These are phyloP conservation scores for Elephas maximus DNA, from an alignment of 2,113 vertebrate genomes.

Conservation along the genomic window DNA sequence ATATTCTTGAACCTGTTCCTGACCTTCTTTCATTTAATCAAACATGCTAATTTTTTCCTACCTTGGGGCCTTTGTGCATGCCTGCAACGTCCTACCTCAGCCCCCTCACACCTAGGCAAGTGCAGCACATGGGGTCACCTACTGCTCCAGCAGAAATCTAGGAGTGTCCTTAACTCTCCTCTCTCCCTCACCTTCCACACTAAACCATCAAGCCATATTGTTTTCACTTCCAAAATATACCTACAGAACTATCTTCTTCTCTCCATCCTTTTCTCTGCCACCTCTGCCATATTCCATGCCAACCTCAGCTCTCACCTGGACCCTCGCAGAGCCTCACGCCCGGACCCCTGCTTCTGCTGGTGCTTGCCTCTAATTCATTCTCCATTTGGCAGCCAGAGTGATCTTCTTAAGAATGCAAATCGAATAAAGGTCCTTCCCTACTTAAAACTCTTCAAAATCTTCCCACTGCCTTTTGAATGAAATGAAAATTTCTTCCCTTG, in stretches of 20 bases:
- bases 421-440: background rate
- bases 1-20: background rate
- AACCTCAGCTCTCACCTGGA: accelerated
- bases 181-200: background rate
- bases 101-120: background rate
- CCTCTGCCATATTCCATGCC: background rate
- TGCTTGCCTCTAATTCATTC: background rate
- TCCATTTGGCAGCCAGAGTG: background rate
- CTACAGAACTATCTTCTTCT: background rate
- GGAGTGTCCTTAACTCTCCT: background rate
- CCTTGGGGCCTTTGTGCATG: background rate
- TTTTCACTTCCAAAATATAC: background rate
- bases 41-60: background rate
- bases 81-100: background rate
- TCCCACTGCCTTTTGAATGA: background rate
- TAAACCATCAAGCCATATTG: background rate
- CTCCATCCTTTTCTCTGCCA: background rate
- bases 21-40: background rate
- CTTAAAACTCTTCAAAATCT: background rate
- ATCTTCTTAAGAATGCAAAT: background rate
- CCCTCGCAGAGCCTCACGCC: background rate
- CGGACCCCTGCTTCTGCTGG: accelerated
- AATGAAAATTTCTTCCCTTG: background rate
- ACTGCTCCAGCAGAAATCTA: background rate
- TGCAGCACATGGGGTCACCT: no score